Base-by-base conservation (phyloP, 2,113 vertebrate species). In the Myxocyprinus asiaticus region DNA sequence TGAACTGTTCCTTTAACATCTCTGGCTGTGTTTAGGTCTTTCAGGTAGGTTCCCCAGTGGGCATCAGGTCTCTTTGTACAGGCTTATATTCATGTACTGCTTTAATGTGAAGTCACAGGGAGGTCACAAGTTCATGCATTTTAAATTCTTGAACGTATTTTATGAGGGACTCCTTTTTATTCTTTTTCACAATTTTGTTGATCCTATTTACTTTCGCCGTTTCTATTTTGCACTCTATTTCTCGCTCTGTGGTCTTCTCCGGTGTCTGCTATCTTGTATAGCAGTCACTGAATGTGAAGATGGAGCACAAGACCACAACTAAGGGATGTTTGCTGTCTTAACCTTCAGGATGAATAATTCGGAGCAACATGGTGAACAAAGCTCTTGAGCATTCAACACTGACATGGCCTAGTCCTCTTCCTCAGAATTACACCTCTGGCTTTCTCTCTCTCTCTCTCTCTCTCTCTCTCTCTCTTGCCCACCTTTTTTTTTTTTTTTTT, bases 111-210 rank as follows among this genome's bases (percentile, higher is more conserved):
- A 88, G 89, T 92, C 91, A 90, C 58, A 17, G 76, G 53, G 83
- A 90, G 92, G 89, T 92, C 91, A 92, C 9, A 33, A 84, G 82
- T 91, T 91, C 90, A 92, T 92, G 89, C 87, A 92, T 88, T 82
- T 89, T 94, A 91, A 92, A 94, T 92, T 82, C 75, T 77, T 12
- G 33, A 67, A 69, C 76, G 61, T 45, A 14, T 64, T 69, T 80
- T 55, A 77, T 83, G 7, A 17, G 7, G 17, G 79, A 81, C n/a
- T n/a, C n/a, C n/a, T n/a, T n/a, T n/a, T n/a, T n/a, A n/a, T n/a
- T n/a, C n/a, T n/a, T n/a, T n/a, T n/a, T n/a, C n/a, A 7, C n/a
- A 45, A 53, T 66, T 59, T 65, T 79, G 53, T 45, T 15, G 77
- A 51, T 44, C 66, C 7, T 7, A 78, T 79, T 48, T 45, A 50